Conservation (phyloP, 2,797 vertebrate genomes). For the Oophaga sylvatica region DNA sequence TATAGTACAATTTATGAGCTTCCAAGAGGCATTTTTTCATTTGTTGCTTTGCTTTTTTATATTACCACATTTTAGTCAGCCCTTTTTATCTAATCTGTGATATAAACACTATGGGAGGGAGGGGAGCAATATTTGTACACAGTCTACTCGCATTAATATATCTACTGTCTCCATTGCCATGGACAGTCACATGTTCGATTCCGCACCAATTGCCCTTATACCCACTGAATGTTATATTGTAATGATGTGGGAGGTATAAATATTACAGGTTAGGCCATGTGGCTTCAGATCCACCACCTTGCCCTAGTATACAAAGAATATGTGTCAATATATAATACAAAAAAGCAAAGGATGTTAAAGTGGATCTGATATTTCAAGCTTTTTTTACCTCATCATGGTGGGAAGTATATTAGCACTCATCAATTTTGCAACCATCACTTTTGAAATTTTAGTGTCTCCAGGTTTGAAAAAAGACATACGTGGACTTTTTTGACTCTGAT, state of each 20-base stretch:
- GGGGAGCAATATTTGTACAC: slow-evolving; percentile 59
- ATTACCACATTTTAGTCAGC: slow-evolving; percentile 68
- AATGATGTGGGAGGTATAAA: slow-evolving; percentile 38
- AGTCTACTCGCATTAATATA: slow-evolving; percentile 48
- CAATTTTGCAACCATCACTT: slow-evolving; percentile 31
- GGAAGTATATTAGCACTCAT: slow-evolving; percentile 22
- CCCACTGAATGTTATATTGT: slow-evolving; percentile 33
- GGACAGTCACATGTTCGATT: slow-evolving; percentile 35
- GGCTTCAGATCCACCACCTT: slow-evolving; percentile 14
- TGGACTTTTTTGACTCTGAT: slow-evolving; percentile 44
- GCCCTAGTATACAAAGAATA: background rate
- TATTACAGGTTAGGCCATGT: slow-evolving; percentile 13
- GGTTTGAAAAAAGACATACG: slow-evolving; percentile 21
- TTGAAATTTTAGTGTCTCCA: slow-evolving; percentile 27
- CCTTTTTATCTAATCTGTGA: slow-evolving; percentile 67
- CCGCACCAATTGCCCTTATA: slow-evolving; percentile 28
- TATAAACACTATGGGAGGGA: slow-evolving; percentile 63
- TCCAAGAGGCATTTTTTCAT: slow-evolving; percentile 72
- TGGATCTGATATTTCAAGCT: slow-evolving; percentile 26
- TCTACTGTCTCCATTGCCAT: slow-evolving; percentile 42
- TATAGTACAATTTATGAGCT: slow-evolving; percentile 76
- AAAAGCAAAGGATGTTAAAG: slow-evolving; percentile 4
- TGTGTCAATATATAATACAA: slow-evolving; percentile 9
- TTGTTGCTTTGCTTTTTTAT: slow-evolving; percentile 66
- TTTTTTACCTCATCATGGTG: slow-evolving; percentile 30